Evolutionary conservation across 2,888 invertebrate genomes (phyloP).

Genomic region (Chymomyza amoena): DNA sequence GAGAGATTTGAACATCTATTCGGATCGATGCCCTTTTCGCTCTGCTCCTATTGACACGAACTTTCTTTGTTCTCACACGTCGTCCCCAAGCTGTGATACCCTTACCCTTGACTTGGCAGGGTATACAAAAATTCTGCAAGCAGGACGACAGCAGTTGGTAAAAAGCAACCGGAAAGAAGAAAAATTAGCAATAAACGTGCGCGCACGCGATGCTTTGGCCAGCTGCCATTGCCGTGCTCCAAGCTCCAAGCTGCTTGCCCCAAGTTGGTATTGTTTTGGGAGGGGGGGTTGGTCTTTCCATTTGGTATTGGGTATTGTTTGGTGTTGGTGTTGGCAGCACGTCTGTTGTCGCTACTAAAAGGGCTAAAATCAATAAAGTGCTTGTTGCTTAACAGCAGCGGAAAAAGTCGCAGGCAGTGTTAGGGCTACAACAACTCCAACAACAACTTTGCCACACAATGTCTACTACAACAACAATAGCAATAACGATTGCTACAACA

Average conservation of each 20-base stretch:
- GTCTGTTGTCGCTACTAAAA: slow-evolving; percentile 42
- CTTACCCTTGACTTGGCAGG: too few relatives aligned
- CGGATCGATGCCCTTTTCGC: too few relatives aligned
- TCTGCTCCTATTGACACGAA: too few relatives aligned
- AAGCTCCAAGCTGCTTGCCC: background rate
- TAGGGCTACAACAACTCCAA: slow-evolving; percentile 9
- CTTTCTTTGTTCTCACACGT: too few relatives aligned
- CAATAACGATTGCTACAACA: slow-evolving; percentile 28
- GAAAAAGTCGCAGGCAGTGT: background rate
- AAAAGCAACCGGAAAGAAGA: slow-evolving; percentile 27
- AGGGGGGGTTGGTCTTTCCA: too few relatives aligned
- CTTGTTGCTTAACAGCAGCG: slow-evolving; percentile 64
- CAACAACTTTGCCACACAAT: slow-evolving; percentile 1
- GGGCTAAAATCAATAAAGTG: slow-evolving; percentile 76
- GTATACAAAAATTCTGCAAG: background rate
- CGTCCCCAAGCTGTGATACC: too few relatives aligned
- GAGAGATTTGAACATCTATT: too few relatives aligned
- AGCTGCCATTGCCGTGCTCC: slow-evolving; percentile 1
- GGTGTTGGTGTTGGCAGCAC: slow-evolving; percentile 14
- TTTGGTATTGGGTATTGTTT: slow-evolving; percentile 1
- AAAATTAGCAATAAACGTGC: slow-evolving; percentile 70
- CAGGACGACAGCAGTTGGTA: slow-evolving; percentile 7
- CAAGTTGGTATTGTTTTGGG: background rate
- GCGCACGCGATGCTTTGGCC: slow-evolving; percentile 57
- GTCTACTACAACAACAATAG: slow-evolving; percentile 21